Conservation (phyloP, 1,140 invertebrate genomes). For the Bombyx mori region DNA sequence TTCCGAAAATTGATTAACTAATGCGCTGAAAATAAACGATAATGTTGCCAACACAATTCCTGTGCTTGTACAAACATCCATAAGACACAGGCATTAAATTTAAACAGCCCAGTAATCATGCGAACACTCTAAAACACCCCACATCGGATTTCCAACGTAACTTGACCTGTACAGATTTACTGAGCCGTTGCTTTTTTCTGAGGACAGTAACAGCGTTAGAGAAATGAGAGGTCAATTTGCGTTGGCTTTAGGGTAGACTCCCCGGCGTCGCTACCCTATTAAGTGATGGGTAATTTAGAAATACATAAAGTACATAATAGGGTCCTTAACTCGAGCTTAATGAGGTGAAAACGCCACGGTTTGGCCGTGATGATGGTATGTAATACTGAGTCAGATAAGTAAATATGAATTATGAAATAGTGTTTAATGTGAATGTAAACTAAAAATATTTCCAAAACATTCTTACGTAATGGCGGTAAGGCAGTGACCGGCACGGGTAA, state of each 20-base stretch:
- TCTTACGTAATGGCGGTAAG: too few species aligned
- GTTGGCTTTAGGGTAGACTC: constrained; percentile 37
- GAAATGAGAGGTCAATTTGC: constrained; percentile 24
- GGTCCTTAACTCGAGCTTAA: constrained; percentile 58
- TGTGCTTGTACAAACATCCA: constrained; percentile 25
- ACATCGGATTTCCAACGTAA: constrained; percentile 33
- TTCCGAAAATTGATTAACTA: too few species aligned
- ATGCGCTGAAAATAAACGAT: not conserved
- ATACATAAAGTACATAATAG: constrained; percentile 70
- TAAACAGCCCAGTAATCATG: constrained; percentile 61
- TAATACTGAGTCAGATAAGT: not conserved
- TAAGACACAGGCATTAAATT: constrained; percentile 51
- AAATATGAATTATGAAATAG: too few species aligned
- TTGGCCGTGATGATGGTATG: constrained; percentile 26
- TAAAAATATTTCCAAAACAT: too few species aligned
- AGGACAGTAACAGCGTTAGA: too few species aligned
- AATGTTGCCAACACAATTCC: constrained; percentile 19
- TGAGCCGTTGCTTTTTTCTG: constrained; percentile 3
- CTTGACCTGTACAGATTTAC: constrained; percentile 19
- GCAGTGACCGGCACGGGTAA: too few species aligned
- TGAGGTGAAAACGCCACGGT: constrained; percentile 53
- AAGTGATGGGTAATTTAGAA: constrained; percentile 56
- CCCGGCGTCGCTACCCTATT: constrained; percentile 33
- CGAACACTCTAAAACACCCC: constrained; percentile 56
- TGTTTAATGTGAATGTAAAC: too few species aligned